Conservation (phyloP, 2,888 invertebrate species). For the Athripsodes cinereus region DNA sequence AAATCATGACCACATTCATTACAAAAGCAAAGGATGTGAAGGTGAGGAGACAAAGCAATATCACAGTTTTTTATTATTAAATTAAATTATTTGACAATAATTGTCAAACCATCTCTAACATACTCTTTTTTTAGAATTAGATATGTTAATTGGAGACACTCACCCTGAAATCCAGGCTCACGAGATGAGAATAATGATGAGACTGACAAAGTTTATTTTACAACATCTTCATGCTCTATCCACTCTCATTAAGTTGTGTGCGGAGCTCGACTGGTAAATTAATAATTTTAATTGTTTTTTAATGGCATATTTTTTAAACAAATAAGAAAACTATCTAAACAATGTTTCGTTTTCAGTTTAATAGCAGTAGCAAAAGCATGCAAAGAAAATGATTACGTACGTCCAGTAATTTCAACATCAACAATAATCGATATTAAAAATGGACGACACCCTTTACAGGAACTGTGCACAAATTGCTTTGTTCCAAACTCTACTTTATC, state of each 20-base stretch:
- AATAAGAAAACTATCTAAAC: neutral
- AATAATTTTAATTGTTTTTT: neutral
- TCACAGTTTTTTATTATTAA: too few relatives aligned
- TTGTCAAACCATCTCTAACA: too few relatives aligned
- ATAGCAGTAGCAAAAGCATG: conserved; percentile 61
- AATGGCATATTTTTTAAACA: too few relatives aligned
- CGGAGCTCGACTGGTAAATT: conserved; percentile 64
- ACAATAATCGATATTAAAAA: conserved; percentile 54
- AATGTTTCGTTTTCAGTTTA: conserved; percentile 43
- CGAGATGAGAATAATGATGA: conserved; percentile 71
- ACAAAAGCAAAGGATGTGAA: conserved; percentile 62
- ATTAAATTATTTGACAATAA: too few relatives aligned
- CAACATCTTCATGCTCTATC: conserved; percentile 52
- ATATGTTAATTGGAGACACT: conserved; percentile 70
- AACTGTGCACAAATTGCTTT: conserved; percentile 57
- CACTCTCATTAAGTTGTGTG: conserved; percentile 53
- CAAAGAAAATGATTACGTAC: conserved; percentile 58
- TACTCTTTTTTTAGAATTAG: conserved; percentile 58
- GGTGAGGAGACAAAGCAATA: too few relatives aligned
- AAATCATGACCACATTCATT: conserved; percentile 60
- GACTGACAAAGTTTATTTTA: conserved; percentile 57
- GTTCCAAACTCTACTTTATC: conserved; percentile 69
- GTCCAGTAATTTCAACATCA: conserved; percentile 54
- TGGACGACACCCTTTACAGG: conserved; percentile 74
- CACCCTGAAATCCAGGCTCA: conserved; percentile 72